Evolutionary conservation across 2,797 vertebrate genomes (phyloP), one percentile per base, ranked within the genome.

Genomic region (Paramormyrops hopkinsi): DNA sequence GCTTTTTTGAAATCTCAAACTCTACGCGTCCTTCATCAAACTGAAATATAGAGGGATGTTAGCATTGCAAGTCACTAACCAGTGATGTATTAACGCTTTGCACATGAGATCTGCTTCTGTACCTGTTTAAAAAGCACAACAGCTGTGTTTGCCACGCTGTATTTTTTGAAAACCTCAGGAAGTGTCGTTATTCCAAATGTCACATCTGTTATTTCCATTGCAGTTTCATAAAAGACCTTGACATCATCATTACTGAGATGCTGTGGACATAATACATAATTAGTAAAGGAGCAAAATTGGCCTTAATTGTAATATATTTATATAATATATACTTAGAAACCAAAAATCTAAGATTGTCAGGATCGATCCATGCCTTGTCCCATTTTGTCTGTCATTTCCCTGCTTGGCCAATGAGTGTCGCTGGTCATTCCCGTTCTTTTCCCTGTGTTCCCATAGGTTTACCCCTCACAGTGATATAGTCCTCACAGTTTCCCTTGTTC

Each of bases 91-190:
- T 83, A n/a, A 46, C 2, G 0, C 12, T 54, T 37, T 33, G 25
- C 33, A 7, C 25, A 41, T 33, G 9, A 25, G 4, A 25, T 19
- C 0, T 54, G 44, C 22, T 14, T 65, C 14, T 11, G 22, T 89
- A 98, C 98, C 96, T 98, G 97, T 92, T 98, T 98, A 91, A 99
- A 98, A 29, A 99, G 95, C 86, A 97, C 95, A 89, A 98, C 90
- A 0, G 96, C 94, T 92, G 96, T 94, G 0, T 54, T 88, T 0
- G 94, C 93, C 2, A 98, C 93, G 6, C 94, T 93, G 0, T 97
- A 98, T 0, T 92, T 96, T 91, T 96, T 53, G 88, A 98, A 98
- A 90, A 98, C 94, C 90, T 96, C 95, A 0, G 93, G 91, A 2
- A 12, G 93, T 41, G 94, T 90, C 0, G 96, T 96, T 87, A 98